Evolutionary conservation across 2,113 vertebrate genomes (phyloP), one percentile per base, ranked within the genome.

Genomic region (Odontophorus gujanensis): DNA sequence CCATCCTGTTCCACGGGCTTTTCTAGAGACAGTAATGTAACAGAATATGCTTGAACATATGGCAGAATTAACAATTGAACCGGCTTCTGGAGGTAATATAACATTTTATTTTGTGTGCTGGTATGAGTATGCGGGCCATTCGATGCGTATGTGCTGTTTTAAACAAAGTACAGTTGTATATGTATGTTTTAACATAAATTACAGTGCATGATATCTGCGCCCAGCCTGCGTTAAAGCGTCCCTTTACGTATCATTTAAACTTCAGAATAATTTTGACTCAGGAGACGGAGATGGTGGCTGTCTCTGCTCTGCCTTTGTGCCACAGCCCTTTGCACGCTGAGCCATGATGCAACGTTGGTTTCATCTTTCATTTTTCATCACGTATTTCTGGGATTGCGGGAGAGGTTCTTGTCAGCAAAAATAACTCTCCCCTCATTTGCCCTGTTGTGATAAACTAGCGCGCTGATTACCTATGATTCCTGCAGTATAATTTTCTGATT

Each of bases 391-490:
- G 17, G 84, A 15, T 45, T 96, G 48, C 90, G 79, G 68, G 59
- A 91, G 67, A 92, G 78, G 65, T 81, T 80, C 69, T 83, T 73
- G 61, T 77, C 84, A 92, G 87, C 85, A 93, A 55, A 91, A 90
- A 68, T 61, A 79, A 42, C 80, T 87, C 77, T 77, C 7, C 58
- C 38, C 30, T 84, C 55, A 95, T 91, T 89, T 90, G 34, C 69
- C 83, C 55, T 53, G 53, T 88, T 88, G 90, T 94, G 92, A 90
- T 93, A 68, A 96, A 91, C 87, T 81, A 3, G 65, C 61, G 74
- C 92, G 55, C 94, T 96, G 91, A 96, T 96, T 87, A 83, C 93
- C 94, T 91, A 58, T 94, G 92, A 91, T 85, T 90, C 89, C 87
- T 90, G 65, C 2, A 5, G 85, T 65, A 5, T 84, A 90, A 90